Conservation (phyloP, 2,888 invertebrate genomes). For the Tanaodytes sp. region DNA sequence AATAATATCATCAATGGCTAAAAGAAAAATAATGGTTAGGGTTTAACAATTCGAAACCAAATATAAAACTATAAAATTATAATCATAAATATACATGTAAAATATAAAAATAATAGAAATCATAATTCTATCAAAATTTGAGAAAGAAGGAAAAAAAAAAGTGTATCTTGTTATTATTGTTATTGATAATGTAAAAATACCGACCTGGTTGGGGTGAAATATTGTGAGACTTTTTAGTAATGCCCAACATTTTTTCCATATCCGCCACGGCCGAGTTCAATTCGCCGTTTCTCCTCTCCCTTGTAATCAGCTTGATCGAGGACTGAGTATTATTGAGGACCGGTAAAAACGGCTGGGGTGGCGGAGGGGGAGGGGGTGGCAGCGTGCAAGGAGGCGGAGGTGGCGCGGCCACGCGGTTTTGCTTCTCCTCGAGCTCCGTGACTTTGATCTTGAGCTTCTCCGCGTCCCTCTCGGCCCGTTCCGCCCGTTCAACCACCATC, state of each 20-base stretch:
- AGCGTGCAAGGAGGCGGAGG: conserved; percentile 74
- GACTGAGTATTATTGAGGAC: conserved; percentile 53
- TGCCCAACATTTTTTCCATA: conserved; percentile 78
- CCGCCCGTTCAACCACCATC: conserved; percentile 77
- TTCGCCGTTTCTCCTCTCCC: conserved; percentile 59
- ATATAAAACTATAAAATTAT: too few species aligned
- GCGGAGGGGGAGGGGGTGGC: conserved; percentile 62
- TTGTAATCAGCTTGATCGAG: conserved; percentile 70
- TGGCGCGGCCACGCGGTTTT: conserved; percentile 66
- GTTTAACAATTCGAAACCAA: too few species aligned
- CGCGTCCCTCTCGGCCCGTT: conserved; percentile 75
- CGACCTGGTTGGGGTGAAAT: conserved; percentile 76
- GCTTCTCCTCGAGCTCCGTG: conserved; percentile 63
- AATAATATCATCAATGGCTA: conserved; percentile 83
- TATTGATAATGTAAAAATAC: too few species aligned
- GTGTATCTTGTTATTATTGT: too few species aligned
- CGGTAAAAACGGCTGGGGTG: conserved; percentile 48
- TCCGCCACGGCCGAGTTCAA: conserved; percentile 70
- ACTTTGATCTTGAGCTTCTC: conserved; percentile 66
- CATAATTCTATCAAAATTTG: too few species aligned
- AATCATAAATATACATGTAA: too few species aligned
- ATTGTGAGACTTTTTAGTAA: conserved; percentile 75
- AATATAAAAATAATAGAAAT: too few species aligned
- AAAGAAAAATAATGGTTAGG: too few species aligned
- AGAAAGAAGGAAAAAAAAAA: too few species aligned